Percentiles rank a stretch among this genome's conserved stretches.
Evolutionary conservation across 2,888 invertebrate genomes (phyloP).

Genomic region (Cheilosia variabilis): DNA sequence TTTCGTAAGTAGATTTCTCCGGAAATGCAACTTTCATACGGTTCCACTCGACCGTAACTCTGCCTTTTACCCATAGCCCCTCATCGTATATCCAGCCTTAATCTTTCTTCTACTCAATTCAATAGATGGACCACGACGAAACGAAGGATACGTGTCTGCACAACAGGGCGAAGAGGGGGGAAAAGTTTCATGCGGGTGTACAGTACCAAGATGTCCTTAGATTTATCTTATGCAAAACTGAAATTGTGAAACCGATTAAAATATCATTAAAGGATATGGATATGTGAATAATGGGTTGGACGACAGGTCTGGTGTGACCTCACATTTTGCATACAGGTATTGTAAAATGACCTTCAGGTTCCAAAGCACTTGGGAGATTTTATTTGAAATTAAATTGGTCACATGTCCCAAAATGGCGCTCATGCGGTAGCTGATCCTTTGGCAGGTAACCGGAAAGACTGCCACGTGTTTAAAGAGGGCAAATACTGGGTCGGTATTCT

Average conservation of each 20-base stretch:
- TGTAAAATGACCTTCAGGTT: not conserved
- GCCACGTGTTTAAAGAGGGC: too few relatives aligned
- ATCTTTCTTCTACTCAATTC: constrained; percentile 55
- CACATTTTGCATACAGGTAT: not conserved
- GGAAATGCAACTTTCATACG: constrained; percentile 40
- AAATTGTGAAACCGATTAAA: constrained; percentile 50
- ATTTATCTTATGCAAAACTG: constrained; percentile 32
- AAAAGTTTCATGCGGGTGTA: not conserved
- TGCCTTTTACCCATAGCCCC: constrained; percentile 9
- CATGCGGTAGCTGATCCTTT: too few relatives aligned
- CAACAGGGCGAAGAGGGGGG: not conserved
- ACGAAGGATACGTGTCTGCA: constrained; percentile 6
- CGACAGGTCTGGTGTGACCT: not conserved
- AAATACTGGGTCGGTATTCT: too few relatives aligned
- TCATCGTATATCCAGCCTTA: constrained; percentile 24
- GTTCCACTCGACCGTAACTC: constrained; percentile 32
- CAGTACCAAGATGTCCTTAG: not conserved
- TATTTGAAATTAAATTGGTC: too few relatives aligned
- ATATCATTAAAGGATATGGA: constrained; percentile 45
- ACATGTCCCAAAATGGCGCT: too few relatives aligned
- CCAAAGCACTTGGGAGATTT: too few relatives aligned
- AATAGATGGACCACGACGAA: constrained; percentile 9
- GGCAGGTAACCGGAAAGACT: too few relatives aligned
- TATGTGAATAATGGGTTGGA: not conserved
- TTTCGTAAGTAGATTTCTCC: constrained; percentile 43